Conservation (phyloP, 1,140 invertebrate genomes). For the Centruroides vittatus region DNA sequence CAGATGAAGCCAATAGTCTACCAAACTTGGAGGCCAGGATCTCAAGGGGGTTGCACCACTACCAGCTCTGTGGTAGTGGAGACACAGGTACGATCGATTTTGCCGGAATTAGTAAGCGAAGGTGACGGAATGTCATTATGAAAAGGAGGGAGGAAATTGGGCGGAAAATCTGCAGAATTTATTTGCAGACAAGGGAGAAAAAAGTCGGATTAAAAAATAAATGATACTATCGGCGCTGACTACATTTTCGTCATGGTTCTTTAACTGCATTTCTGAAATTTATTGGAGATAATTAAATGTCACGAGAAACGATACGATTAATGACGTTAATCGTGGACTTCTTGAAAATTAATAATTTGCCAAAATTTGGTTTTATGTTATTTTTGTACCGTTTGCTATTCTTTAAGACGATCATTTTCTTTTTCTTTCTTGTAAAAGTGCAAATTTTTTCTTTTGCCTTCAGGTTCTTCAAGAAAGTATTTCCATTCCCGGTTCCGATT, state of each 20-base stretch:
- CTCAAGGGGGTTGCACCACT: constrained; percentile 86
- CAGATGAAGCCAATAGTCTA: constrained; percentile 58
- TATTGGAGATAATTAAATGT: not conserved
- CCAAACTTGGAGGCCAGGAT: constrained; percentile 79
- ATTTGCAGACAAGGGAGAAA: constrained; percentile 22
- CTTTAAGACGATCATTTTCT: no score
- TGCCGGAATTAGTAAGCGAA: no score
- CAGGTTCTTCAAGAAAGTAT: constrained; percentile 85
- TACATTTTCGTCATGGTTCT: no score
- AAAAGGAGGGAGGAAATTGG: no score
- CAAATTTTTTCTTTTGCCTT: no score
- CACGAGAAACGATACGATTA: not conserved
- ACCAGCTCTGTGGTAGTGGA: constrained; percentile 78
- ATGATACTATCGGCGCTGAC: not conserved
- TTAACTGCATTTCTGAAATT: no score
- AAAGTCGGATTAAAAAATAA: constrained; percentile 3
- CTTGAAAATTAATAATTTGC: not conserved
- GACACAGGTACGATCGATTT: constrained; percentile 49
- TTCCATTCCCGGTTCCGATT: constrained; percentile 76
- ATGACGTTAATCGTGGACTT: not conserved
- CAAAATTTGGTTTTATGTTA: not conserved
- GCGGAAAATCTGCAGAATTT: no score
- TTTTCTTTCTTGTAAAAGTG: no score
- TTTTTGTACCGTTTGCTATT: not conserved
- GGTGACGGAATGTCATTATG: no score